A percentile compares a stretch with the other conserved stretches of the same genome.
Evolutionary conservation across 2,113 vertebrate genomes (phyloP).

Genomic region (Seriola rivoliana): DNA sequence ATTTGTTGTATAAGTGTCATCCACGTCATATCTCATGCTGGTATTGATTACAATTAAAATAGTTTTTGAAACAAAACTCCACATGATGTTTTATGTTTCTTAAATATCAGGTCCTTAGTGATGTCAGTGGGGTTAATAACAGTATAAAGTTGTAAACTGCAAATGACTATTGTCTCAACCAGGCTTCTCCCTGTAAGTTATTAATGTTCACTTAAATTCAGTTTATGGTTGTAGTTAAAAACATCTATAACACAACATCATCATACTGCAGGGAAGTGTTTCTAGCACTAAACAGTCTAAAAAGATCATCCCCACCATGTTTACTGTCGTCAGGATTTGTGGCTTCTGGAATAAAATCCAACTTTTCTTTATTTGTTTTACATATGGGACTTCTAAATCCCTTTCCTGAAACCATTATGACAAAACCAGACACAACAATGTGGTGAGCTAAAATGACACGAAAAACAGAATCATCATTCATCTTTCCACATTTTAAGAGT

Average conservation of each 20-base stretch:
- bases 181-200: background rate
- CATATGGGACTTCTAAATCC: background rate
- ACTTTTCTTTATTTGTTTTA: conserved; percentile 20
- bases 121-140: background rate
- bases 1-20: background rate
- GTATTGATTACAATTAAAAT: background rate
- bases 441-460: background rate
- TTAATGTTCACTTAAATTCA: background rate
- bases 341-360: background rate
- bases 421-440: background rate
- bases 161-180: background rate
- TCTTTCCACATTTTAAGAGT: background rate
- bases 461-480: conserved; percentile 20
- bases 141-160: background rate
- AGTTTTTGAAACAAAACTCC: background rate
- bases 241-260: background rate
- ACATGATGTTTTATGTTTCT: background rate
- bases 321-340: conserved; percentile 33
- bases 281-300: background rate
- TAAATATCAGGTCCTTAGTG: background rate
- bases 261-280: background rate
- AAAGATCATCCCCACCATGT: background rate
- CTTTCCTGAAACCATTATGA: background rate
- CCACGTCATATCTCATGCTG: background rate
- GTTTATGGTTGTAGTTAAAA: background rate